Conservation (phyloP, 2,888 invertebrate genomes). For the Homarus gammarus region DNA sequence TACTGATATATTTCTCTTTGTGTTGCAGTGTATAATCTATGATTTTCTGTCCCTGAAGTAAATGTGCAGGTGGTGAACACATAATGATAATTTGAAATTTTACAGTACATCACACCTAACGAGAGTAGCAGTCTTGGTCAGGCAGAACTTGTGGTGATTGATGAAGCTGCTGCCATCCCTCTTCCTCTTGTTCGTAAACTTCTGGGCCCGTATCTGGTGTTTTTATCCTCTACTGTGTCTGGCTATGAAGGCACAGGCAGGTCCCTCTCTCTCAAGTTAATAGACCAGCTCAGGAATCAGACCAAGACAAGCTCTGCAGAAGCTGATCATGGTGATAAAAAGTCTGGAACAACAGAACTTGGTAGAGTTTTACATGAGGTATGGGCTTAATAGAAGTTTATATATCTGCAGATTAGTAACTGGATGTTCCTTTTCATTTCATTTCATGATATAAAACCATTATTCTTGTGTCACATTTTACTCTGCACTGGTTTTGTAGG, state of each 20-base stretch:
- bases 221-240: conserved; percentile 94
- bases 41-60: too few species aligned
- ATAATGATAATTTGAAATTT: too few species aligned
- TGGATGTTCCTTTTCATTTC: too few species aligned
- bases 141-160: conserved; percentile 96
- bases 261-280: conserved; percentile 94
- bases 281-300: conserved; percentile 90
- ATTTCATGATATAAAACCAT: too few species aligned
- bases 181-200: conserved; percentile 93
- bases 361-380: conserved; percentile 74
- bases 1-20: too few species aligned
- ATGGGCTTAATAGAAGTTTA: neutral
- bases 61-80: too few species aligned
- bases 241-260: conserved; percentile 98
- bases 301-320: conserved; percentile 81
- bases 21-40: too few species aligned
- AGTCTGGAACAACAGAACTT: conserved; percentile 28
- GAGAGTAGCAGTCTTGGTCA: conserved; percentile 93
- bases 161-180: conserved; percentile 99
- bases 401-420: neutral
- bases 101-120: conserved; percentile 95
- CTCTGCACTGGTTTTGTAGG: too few species aligned
- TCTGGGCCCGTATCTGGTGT: conserved; percentile 93
- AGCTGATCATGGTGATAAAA: conserved; percentile 1
- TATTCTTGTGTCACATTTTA: too few species aligned